Percentiles rank a stretch among this genome's conserved stretches.
These are phyloP conservation scores for western clawed frog (Xenopus tropicalis) DNA, from an alignment of 2,113 vertebrate genomes.

Conservation along the genomic window DNA sequence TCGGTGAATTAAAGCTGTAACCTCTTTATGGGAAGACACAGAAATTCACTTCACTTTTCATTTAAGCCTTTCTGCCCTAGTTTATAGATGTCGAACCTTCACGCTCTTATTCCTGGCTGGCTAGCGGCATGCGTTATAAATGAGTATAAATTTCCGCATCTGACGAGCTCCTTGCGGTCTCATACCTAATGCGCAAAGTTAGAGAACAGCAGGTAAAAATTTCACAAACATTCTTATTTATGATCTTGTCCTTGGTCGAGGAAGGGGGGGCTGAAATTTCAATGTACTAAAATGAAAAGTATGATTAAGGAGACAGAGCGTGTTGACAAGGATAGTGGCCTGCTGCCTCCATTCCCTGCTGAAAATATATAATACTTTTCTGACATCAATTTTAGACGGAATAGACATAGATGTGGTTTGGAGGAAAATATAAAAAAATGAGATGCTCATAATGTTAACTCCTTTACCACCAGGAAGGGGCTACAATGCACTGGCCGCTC, in stretches of 20 bases:
- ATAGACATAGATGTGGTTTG: constrained; percentile 77
- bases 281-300: constrained; percentile 97
- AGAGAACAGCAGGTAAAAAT: constrained; percentile 84
- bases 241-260: constrained; percentile 90
- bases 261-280: constrained; percentile 77
- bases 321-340: constrained; percentile 79
- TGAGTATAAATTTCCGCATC: constrained; percentile 93
- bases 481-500: background rate
- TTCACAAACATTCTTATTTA: constrained; percentile 92
- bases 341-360: constrained; percentile 79
- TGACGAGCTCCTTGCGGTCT: constrained; percentile 76
- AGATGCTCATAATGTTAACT: constrained; percentile 32
- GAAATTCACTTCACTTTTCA: constrained; percentile 89
- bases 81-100: constrained; percentile 82
- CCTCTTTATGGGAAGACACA: constrained; percentile 83
- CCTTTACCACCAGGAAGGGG: background rate
- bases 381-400: constrained; percentile 85
- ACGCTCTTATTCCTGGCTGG: constrained; percentile 80
- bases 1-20: constrained; percentile 82
- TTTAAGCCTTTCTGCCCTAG: constrained; percentile 75
- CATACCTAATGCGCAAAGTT: constrained; percentile 81
- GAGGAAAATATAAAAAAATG: constrained; percentile 48
- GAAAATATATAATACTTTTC: constrained; percentile 86
- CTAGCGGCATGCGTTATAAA: constrained; percentile 81
- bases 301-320: constrained; percentile 87